phyloP scores from a whole-genome alignment of 2,888 invertebrate species.

The Cantharis rustica region DNA sequence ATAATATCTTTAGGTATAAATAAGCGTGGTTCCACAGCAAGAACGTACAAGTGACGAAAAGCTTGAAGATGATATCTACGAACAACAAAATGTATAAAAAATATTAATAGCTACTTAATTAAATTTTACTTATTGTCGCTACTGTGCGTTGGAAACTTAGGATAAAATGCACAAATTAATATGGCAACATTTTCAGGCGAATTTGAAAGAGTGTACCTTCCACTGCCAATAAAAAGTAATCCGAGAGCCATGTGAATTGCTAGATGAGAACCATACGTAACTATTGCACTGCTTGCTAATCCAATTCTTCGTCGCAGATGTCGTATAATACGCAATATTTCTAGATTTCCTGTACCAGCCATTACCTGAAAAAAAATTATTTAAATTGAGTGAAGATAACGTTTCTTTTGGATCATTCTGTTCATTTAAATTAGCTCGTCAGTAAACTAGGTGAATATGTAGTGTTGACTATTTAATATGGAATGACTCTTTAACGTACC shows the following conservation, averaged over 20 bases:
- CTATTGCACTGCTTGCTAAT: slow-evolving; percentile 67
- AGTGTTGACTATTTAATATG: not conserved
- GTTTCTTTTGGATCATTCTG: not conserved
- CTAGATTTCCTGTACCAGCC: slow-evolving; percentile 91
- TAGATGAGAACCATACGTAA: slow-evolving; percentile 91
- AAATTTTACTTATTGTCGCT: slow-evolving; percentile 84
- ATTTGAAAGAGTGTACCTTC: slow-evolving; percentile 82
- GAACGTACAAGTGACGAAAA: slow-evolving; percentile 91
- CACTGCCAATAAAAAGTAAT: slow-evolving; percentile 91
- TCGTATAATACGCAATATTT: slow-evolving; percentile 80
- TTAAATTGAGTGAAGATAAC: not conserved
- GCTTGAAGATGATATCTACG: slow-evolving; percentile 95
- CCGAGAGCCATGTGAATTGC: slow-evolving; percentile 96
- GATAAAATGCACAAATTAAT: slow-evolving; percentile 91
- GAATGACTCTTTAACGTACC: slow-evolving; percentile 56
- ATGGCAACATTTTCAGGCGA: slow-evolving; percentile 87
- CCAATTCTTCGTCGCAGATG: slow-evolving; percentile 83
- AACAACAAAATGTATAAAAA: slow-evolving; percentile 15
- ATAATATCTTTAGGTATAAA: slow-evolving; percentile 86
- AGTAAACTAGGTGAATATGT: too few species aligned
- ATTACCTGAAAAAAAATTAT: slow-evolving; percentile 67
- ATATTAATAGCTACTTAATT: not conserved
- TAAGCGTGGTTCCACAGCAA: slow-evolving; percentile 90
- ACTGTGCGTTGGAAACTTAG: slow-evolving; percentile 95
- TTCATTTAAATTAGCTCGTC: too few species aligned